Percentiles rank a stretch among this genome's conserved stretches.
These are phyloP conservation scores for Leontocebus nigricollis DNA, from an alignment of 2,797 vertebrate species.

Conservation along the genomic window DNA sequence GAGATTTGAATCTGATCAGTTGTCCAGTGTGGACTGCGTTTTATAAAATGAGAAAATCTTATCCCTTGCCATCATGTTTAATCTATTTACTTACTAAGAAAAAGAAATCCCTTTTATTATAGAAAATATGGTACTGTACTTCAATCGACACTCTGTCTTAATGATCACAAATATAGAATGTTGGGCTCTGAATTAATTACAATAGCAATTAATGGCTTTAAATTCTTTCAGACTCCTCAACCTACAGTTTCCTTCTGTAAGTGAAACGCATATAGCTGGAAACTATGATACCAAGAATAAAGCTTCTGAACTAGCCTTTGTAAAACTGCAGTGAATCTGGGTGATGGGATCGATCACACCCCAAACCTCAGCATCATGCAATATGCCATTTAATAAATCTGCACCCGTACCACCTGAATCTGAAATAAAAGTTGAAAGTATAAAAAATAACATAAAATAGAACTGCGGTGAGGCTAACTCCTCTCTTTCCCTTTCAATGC, in stretches of 20 bases:
- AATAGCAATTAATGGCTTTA: not conserved
- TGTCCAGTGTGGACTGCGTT: not conserved
- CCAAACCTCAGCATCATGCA: not conserved
- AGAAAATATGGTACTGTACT: not conserved
- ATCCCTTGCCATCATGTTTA: not conserved
- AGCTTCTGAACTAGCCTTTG: not conserved
- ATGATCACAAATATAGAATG: not conserved
- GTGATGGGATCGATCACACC: not conserved
- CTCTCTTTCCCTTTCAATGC: not conserved
- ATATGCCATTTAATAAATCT: not conserved
- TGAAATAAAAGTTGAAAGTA: not conserved
- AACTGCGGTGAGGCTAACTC: not conserved
- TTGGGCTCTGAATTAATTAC: not conserved
- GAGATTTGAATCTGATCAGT: not conserved
- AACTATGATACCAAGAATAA: not conserved
- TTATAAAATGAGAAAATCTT: constrained; percentile 2
- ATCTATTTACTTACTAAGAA: not conserved
- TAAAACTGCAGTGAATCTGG: not conserved
- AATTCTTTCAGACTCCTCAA: not conserved
- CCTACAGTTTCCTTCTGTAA: not conserved
- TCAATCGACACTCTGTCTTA: not conserved
- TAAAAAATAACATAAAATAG: not conserved
- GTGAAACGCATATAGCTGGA: not conserved
- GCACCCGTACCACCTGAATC: not conserved
- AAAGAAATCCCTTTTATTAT: not conserved